Conservation (phyloP, 2,888 invertebrate genomes). For the Gnatocerus cornutus region DNA sequence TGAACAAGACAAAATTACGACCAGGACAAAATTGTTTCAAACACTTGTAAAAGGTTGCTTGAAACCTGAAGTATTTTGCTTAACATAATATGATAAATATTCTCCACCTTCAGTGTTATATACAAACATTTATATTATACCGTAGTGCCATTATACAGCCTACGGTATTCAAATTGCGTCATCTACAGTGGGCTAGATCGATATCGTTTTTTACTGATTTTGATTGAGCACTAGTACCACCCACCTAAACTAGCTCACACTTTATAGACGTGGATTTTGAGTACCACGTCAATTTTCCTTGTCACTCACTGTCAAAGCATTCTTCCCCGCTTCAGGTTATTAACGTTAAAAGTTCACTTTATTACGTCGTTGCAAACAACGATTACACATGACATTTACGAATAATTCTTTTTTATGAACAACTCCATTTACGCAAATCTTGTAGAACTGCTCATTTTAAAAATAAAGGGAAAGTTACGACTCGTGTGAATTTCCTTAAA, state of each 20-base stretch:
- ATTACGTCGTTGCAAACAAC: too few species aligned
- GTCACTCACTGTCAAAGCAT: too few species aligned
- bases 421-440: conserved; percentile 2
- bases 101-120: neutral
- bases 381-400: neutral
- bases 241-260: conserved; percentile 1
- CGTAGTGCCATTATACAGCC: neutral
- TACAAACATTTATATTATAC: neutral
- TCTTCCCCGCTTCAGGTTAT: too few species aligned
- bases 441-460: conserved; percentile 1
- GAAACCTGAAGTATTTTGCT: conserved; percentile 38
- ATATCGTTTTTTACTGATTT: conserved; percentile 22
- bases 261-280: conserved; percentile 26
- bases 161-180: conserved; percentile 11
- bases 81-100: conserved; percentile 41
- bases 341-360: too few species aligned
- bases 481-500: conserved; percentile 17
- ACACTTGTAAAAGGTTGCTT: conserved; percentile 39
- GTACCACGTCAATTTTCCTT: too few species aligned
- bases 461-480: conserved; percentile 15
- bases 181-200: conserved; percentile 20
- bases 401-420: conserved; percentile 1
- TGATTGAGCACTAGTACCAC: conserved; percentile 7
- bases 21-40: conserved; percentile 43
- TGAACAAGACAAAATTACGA: conserved; percentile 41